Conservation (phyloP, 2,113 vertebrate species). For the Protomyctophum bolini region DNA sequence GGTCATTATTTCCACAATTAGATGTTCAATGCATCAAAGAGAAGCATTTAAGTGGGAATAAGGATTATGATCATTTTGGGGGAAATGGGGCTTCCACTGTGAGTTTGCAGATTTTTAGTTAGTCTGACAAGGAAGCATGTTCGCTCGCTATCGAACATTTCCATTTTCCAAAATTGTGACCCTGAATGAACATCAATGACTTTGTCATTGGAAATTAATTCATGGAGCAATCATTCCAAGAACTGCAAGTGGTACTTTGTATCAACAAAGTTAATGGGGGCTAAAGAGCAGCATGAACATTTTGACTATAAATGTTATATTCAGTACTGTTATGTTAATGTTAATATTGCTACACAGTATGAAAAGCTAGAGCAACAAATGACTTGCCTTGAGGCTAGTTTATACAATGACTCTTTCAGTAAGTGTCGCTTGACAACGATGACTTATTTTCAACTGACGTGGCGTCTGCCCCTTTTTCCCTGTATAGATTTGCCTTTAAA, state of each 20-base stretch:
- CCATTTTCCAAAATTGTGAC: too few species aligned
- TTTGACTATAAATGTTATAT: too few species aligned
- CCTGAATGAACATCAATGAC: too few species aligned
- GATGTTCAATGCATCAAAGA: not conserved
- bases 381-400: too few species aligned
- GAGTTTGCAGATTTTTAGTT: not conserved
- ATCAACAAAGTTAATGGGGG: not conserved
- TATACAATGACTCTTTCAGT: too few species aligned
- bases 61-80: not conserved
- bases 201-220: not conserved
- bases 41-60: not conserved
- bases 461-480: not conserved
- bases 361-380: not conserved
- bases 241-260: not conserved
- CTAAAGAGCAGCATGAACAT: too few species aligned
- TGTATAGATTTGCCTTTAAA: not conserved
- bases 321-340: too few species aligned
- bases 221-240: not conserved
- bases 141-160: not conserved
- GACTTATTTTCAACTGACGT: not conserved
- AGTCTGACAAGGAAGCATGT: not conserved
- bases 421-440: too few species aligned
- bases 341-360: not conserved
- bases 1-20: conserved; percentile 1
- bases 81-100: too few species aligned